A percentile compares a stretch with the other conserved stretches of the same genome.
These are phyloP conservation scores for Hyposoter didymator DNA, from an alignment of 2,888 invertebrate species.

Conservation along the genomic window DNA sequence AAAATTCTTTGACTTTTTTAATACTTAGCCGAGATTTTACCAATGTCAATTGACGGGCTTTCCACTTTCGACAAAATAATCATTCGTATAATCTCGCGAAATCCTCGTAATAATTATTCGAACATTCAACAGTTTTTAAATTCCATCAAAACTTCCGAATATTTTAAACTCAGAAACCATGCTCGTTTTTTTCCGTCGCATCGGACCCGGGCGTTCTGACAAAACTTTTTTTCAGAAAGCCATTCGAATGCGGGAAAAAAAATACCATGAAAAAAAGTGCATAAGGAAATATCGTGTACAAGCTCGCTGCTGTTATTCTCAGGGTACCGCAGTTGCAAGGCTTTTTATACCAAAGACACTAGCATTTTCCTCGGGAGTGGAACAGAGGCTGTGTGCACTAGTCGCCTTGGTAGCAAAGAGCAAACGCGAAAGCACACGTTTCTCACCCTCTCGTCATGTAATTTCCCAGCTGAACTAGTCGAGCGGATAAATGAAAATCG, in stretches of 20 bases:
- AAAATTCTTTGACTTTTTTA: background rate
- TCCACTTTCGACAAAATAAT: background rate
- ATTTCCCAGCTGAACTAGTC: conserved; percentile 62
- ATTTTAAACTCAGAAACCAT: background rate
- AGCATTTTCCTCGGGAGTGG: conserved; percentile 8
- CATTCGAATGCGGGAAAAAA: conserved; percentile 49
- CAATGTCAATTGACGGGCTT: background rate
- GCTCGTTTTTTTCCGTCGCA: no score
- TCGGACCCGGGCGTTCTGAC: background rate
- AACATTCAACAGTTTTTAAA: background rate
- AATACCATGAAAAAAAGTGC: conserved; percentile 26
- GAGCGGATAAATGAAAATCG: conserved; percentile 41
- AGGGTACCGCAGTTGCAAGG: conserved; percentile 4
- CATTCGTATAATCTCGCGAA: background rate
- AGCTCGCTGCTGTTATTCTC: conserved; percentile 17
- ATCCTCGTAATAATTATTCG: background rate
- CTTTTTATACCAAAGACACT: conserved; percentile 23
- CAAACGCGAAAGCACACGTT: background rate
- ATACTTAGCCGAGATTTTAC: background rate
- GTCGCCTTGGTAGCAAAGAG: conserved; percentile 21
- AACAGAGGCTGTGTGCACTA: background rate
- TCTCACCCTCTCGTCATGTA: conserved; percentile 39
- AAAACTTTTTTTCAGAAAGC: conserved; percentile 62
- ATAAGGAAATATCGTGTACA: conserved; percentile 1
- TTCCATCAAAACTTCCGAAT: background rate